phyloP scores from a whole-genome alignment of 2,797 vertebrate species.

The Siniperca undulata region DNA sequence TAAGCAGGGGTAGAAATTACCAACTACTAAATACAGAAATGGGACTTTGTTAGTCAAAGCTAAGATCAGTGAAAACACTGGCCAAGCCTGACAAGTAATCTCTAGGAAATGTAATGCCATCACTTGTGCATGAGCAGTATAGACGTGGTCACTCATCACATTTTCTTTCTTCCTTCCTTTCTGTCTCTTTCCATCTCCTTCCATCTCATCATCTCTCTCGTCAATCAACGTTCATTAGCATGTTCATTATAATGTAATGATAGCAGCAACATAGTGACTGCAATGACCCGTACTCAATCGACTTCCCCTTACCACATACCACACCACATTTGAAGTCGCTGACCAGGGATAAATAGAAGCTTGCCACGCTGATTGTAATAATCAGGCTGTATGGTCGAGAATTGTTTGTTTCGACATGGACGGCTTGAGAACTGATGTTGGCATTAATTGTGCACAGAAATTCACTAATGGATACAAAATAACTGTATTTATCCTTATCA shows the following conservation, averaged over 20 bases:
- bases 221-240: constrained; percentile 60
- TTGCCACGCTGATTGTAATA: constrained; percentile 9
- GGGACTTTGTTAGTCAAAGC: neutral
- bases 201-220: constrained; percentile 35
- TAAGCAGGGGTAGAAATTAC: neutral
- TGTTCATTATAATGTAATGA: constrained; percentile 71
- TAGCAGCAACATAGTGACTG: constrained; percentile 43
- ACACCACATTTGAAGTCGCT: constrained; percentile 47
- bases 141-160: neutral
- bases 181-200: constrained; percentile 23
- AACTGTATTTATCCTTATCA: neutral
- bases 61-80: constrained; percentile 2
- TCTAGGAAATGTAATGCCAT: constrained; percentile 22
- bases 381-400: neutral
- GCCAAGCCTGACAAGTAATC: constrained; percentile 10
- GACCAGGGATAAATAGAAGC: constrained; percentile 39
- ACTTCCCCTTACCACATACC: constrained; percentile 12
- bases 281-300: constrained; percentile 56
- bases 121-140: neutral
- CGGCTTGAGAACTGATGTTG: neutral
- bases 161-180: constrained; percentile 21
- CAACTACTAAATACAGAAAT: neutral
- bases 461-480: neutral
- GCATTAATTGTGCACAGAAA: neutral
- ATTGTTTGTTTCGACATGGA: neutral